Conservation (phyloP, 2,888 invertebrate species). For the Neelides folsomi region DNA sequence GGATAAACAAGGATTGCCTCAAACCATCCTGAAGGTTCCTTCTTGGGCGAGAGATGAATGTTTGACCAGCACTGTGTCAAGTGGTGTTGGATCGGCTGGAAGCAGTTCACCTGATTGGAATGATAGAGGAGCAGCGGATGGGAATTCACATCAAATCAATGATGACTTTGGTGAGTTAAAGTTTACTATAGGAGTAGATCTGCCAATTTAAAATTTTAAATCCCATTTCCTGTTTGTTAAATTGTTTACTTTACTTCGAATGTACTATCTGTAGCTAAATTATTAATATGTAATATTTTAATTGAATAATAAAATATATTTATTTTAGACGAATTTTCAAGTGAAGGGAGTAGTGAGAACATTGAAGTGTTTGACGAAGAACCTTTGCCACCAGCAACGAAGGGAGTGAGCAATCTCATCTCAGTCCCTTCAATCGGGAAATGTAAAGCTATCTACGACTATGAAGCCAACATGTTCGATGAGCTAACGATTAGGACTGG, state of each 20-base stretch:
- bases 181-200: too few species aligned
- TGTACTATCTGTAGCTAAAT: not conserved
- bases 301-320: slow-evolving; percentile 9
- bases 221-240: slow-evolving; percentile 2
- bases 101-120: slow-evolving; percentile 50
- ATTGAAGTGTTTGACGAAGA: slow-evolving; percentile 30
- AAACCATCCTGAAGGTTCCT: slow-evolving; percentile 64
- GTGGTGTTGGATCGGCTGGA: slow-evolving; percentile 36
- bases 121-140: slow-evolving; percentile 65
- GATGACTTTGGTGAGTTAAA: slow-evolving; percentile 35
- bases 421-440: slow-evolving; percentile 48
- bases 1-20: slow-evolving; percentile 78
- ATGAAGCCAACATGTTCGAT: slow-evolving; percentile 73
- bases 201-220: too few species aligned
- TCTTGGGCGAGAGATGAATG: slow-evolving; percentile 59
- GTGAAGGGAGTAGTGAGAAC: slow-evolving; percentile 43
- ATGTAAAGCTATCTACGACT: slow-evolving; percentile 75
- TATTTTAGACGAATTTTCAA: slow-evolving; percentile 62
- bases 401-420: slow-evolving; percentile 13
- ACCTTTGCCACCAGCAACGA: slow-evolving; percentile 17
- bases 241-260: not conserved
- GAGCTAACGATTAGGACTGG: slow-evolving; percentile 63
- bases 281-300: slow-evolving; percentile 1
- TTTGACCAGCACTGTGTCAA: slow-evolving; percentile 30
- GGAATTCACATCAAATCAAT: slow-evolving; percentile 72